phyloP scores from a whole-genome alignment of 2,888 invertebrate genomes.

The Thereva nobilitata region DNA sequence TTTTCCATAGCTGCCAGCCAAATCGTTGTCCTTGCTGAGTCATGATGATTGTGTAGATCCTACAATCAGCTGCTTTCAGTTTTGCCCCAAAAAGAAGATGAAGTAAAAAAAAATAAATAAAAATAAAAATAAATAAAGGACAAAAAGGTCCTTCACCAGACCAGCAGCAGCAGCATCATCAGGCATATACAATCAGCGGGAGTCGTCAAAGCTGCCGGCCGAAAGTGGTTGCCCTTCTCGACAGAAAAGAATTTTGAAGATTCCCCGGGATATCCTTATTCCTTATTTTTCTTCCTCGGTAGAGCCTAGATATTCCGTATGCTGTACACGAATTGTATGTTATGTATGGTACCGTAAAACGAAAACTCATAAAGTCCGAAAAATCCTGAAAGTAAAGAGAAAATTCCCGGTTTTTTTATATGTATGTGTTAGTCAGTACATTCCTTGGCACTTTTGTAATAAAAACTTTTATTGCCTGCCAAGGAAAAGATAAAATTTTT shows the following conservation, averaged over 20 bases:
- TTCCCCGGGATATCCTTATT: no score
- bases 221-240: background rate
- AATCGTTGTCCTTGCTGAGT: slow-evolving; percentile 30
- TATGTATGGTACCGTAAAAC: no score
- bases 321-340: no score
- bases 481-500: slow-evolving; percentile 14
- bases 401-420: slow-evolving; percentile 3
- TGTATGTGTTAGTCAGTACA: background rate
- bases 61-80: slow-evolving; percentile 27
- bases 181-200: slow-evolving; percentile 23
- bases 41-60: slow-evolving; percentile 27
- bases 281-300: no score
- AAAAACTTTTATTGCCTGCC: slow-evolving; percentile 22
- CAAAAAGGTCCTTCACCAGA: background rate
- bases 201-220: slow-evolving; percentile 16
- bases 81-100: slow-evolving; percentile 1
- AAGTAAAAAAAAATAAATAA: slow-evolving; percentile 20
- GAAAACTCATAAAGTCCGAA: slow-evolving; percentile 7
- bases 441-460: slow-evolving; percentile 5
- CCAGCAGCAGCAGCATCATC: background rate
- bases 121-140: background rate
- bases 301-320: no score
- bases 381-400: slow-evolving; percentile 21
- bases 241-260: no score
- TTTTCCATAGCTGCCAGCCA: slow-evolving; percentile 14